Percentiles rank a stretch among this genome's conserved stretches.
Conservation (phyloP, 2,113 vertebrate species). For the Aplodontia rufa region DNA sequence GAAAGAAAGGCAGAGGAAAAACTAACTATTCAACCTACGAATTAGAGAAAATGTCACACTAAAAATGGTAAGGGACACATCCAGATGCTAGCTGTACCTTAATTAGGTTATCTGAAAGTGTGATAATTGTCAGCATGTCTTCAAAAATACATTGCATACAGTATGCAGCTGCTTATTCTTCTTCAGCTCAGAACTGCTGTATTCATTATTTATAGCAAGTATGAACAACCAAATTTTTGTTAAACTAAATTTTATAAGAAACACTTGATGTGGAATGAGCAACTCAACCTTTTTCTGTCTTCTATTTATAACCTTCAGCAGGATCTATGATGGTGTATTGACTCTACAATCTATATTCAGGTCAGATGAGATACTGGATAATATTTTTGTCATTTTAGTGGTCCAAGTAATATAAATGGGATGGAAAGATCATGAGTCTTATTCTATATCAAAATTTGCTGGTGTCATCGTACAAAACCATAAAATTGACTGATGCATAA, state of each 20-base stretch:
- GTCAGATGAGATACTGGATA: not conserved
- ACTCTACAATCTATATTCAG: not conserved
- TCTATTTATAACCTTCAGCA: not conserved
- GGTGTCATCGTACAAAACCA: not conserved
- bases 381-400: not conserved
- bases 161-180: not conserved
- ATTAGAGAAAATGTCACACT: not conserved
- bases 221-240: not conserved
- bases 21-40: not conserved
- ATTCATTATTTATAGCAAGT: not conserved
- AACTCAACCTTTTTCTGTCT: not conserved
- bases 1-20: not conserved
- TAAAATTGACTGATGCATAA: not conserved
- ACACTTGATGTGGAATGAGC: not conserved
- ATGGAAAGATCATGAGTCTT: not conserved
- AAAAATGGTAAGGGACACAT: not conserved
- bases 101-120: not conserved
- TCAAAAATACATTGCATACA: not conserved
- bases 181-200: not conserved
- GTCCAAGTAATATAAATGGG: not conserved
- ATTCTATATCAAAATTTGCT: not conserved
- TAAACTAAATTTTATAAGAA: conserved; percentile 16
- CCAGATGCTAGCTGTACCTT: not conserved
- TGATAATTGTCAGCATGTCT: not conserved
- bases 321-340: not conserved